Base-by-base conservation (phyloP, 2,113 vertebrate species). In the Motacilla alba region DNA sequence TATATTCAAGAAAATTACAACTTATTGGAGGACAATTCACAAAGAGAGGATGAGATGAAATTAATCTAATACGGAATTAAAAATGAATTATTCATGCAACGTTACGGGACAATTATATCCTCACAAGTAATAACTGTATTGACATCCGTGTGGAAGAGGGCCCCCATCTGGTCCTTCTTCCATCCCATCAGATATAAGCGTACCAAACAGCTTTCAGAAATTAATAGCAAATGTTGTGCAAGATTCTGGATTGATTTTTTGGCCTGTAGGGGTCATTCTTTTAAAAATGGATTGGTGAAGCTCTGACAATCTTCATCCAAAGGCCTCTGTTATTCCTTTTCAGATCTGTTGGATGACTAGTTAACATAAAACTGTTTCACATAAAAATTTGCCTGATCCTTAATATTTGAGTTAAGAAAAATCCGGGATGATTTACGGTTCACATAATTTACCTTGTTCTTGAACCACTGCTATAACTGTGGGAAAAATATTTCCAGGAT, bases 81-180 rank as follows among this genome's bases (percentile, higher is more conserved):
- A 91, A 95, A 93, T 91, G 2, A 94, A 95, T 97, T 94, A 96
- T 97, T 91, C 91, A 95, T 95, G 39, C 18, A 68, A 44, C 0
- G 41, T 24, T 75, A 31, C n/a, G 66, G 63, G 75, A 84, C 73
- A 85, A 44, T 73, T 67, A 93, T 80, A 85, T 76, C 31, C 50
- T 86, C 77, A 79, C 12, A 96, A 82, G 78, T 72, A 77, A 78
- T 64, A 94, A 77, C 43, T 66, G 11, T 59, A 80, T 67, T 6
- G 2, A 73, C n/a, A 53, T 52, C 35, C 22, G 43, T 18, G 62
- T 76, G 64, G 83, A 94, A 90, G 43, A 60, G 44, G 13, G 46
- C 10, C 30, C 31, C 19, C 19, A 20, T 66, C 73, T 68, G 60
- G 47, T 76, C 46, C 7, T 76, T 87, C 19, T 72, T 93, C 81